Evolutionary conservation across 1,140 invertebrate genomes (phyloP), one percentile per base, ranked within the genome.

Genomic region (Drosophila pseudoananassae): DNA sequence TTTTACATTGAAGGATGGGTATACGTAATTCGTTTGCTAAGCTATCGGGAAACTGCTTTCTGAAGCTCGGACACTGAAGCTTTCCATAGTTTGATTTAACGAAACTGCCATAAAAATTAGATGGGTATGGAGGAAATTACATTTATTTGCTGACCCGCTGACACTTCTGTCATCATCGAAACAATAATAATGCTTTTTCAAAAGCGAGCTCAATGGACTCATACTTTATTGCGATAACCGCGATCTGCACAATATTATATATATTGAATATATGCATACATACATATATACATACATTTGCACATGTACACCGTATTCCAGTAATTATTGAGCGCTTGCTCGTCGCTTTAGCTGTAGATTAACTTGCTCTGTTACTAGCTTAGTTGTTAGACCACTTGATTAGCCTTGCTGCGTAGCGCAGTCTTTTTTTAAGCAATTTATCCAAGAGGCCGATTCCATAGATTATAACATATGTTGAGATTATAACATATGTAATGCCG

Each of bases 321-420:
- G 73, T 76, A 72, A 47, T 50, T 76, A 75, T 58, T 38, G 47
- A 78, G 69, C 58, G 57, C 54, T 43, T 40, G 53, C 76, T 75
- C 33, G 36, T 57, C 58, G 76, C 66, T 80, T 85, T 69, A 68
- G 47, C 46, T 45, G 52, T 66, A 58, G 57, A 64, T 59, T 85
- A 70, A 78, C 82, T 65, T 77, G 56, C 74, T 49, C 82, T 72
- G 82, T 81, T 84, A 68, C 73, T 72, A 66, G 43, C 53, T 76
- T 73, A 63, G 70, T 74, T 63, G 52, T 72, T 64, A 43, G 53
- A 64, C 38, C 57, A 49, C 69, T 76, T 57, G 55, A 64, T 84
- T 76, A 84, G 80, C 70, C 76, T 79, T 68, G 72, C 61, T 76
- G 73, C 61, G 58, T 58, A 85, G 63, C 58, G 50, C 76, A 57